These are phyloP conservation scores for Strix uralensis DNA, from an alignment of 2,113 vertebrate genomes.

Conservation along the genomic window DNA sequence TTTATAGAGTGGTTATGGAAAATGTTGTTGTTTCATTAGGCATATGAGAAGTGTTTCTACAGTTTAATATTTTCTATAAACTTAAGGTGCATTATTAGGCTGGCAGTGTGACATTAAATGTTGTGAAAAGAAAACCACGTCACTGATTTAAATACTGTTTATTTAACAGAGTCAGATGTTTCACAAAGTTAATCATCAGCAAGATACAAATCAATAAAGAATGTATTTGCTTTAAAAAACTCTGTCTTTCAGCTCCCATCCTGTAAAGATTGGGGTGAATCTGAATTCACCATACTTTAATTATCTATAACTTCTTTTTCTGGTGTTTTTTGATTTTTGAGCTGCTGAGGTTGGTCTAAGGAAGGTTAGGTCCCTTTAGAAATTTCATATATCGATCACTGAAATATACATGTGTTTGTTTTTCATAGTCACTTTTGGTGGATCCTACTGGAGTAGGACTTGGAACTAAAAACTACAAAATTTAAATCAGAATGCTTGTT, in stretches of 20 bases:
- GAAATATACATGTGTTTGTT: not conserved
- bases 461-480: not conserved
- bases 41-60: not conserved
- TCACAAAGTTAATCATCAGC: conserved; percentile 25
- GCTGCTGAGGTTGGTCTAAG: not conserved
- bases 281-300: not conserved
- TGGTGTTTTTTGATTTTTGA: not conserved
- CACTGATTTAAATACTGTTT: not conserved
- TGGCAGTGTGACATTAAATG: not conserved
- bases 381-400: not conserved
- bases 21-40: not conserved
- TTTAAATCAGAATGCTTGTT: not conserved
- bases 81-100: not conserved
- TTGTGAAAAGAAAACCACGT: not conserved
- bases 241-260: not conserved
- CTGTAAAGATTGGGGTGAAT: not conserved
- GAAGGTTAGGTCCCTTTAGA: not conserved
- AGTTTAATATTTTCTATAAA: not conserved
- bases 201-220: not conserved
- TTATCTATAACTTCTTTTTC: not conserved
- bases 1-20: not conserved
- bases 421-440: not conserved
- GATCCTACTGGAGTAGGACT: not conserved
- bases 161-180: not conserved
- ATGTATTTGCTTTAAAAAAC: not conserved